Conservation (phyloP, 2,113 vertebrate genomes). For the Aegithalos caudatus region DNA sequence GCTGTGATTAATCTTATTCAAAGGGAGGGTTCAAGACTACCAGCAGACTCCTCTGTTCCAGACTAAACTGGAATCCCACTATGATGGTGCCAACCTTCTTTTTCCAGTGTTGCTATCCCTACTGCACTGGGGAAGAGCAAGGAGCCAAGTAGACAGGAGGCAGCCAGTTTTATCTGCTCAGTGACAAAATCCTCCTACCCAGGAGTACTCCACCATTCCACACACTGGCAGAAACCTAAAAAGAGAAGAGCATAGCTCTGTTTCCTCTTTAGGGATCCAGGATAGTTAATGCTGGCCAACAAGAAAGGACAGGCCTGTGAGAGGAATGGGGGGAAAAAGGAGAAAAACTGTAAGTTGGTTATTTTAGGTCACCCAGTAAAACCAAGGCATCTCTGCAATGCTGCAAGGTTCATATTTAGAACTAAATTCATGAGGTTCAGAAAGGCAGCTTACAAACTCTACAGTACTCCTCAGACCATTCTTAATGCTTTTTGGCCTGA, state of each 20-base stretch:
- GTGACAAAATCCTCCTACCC: background rate
- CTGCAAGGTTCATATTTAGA: background rate
- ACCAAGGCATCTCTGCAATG: background rate
- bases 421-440: background rate
- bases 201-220: background rate
- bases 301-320: background rate
- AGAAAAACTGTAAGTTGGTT: background rate
- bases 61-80: background rate
- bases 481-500: background rate
- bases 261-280: background rate
- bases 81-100: background rate
- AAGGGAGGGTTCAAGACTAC: background rate
- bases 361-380: slow-evolving; percentile 15
- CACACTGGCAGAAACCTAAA: background rate
- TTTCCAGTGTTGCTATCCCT: background rate
- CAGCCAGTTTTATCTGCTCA: background rate
- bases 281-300: background rate
- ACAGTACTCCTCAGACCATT: background rate
- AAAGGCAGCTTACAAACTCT: background rate
- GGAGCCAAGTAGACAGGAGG: background rate
- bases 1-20: background rate
- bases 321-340: rapidly evolving
- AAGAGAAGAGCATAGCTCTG: background rate
- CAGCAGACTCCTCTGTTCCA: background rate
- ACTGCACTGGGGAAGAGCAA: background rate